phyloP scores from a whole-genome alignment of 2,888 invertebrate species.

The Limulus polyphemus region DNA sequence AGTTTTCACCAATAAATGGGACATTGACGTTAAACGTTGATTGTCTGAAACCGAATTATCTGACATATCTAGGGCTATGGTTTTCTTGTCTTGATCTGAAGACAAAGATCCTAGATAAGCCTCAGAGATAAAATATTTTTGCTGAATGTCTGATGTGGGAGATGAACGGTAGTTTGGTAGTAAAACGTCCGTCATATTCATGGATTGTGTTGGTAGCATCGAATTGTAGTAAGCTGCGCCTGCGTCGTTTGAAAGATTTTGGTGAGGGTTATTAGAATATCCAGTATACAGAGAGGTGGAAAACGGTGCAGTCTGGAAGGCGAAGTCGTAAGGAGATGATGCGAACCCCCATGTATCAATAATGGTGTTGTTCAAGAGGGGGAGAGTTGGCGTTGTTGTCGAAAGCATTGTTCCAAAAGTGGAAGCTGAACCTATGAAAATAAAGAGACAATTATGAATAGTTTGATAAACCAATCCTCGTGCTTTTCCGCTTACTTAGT shows the following conservation, averaged over 20 bases:
- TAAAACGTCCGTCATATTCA: constrained; percentile 10
- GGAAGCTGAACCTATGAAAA: constrained; percentile 5
- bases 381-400: constrained; percentile 13
- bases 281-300: constrained; percentile 11
- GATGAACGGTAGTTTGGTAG: constrained; percentile 8
- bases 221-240: constrained; percentile 11
- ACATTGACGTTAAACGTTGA: constrained; percentile 14
- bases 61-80: constrained; percentile 7
- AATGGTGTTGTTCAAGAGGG: constrained; percentile 9
- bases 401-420: constrained; percentile 14
- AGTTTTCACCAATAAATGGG: constrained; percentile 17
- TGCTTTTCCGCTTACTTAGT: no score
- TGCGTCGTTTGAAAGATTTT: constrained; percentile 1
- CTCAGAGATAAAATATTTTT: constrained; percentile 8
- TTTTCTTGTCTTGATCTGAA: constrained; percentile 11
- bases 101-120: constrained; percentile 11
- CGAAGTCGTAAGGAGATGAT: constrained; percentile 18
- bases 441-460: not conserved
- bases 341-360: constrained; percentile 15
- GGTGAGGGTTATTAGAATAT: constrained; percentile 14
- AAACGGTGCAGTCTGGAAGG: constrained; percentile 16
- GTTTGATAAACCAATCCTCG: no score
- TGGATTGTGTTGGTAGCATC: constrained; percentile 12
- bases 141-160: constrained; percentile 8
- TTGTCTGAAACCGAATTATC: constrained; percentile 12